Percentiles rank a stretch among this genome's conserved stretches.
phyloP scores from a whole-genome alignment of 1,140 invertebrate genomes.

The Calephelis nemesis region DNA sequence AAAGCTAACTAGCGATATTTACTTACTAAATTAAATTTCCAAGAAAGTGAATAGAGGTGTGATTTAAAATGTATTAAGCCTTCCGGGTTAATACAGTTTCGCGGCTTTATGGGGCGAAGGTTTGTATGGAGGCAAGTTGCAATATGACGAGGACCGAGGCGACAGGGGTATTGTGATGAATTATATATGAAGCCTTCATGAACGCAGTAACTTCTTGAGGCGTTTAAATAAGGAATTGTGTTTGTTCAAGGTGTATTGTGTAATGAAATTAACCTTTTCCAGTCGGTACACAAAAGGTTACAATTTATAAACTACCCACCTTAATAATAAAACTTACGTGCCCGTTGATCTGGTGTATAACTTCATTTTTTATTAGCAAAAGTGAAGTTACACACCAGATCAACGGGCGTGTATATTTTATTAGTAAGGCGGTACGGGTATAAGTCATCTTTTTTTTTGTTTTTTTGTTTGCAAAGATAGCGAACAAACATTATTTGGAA shows the following conservation, averaged over 20 bases:
- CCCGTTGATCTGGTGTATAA: too few relatives aligned
- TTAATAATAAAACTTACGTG: too few relatives aligned
- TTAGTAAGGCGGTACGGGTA: too few relatives aligned
- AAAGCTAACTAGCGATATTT: not conserved
- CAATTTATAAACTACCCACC: too few relatives aligned
- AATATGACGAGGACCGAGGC: constrained; percentile 3
- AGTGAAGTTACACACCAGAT: too few relatives aligned
- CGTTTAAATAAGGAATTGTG: constrained; percentile 3
- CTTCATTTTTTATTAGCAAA: too few relatives aligned
- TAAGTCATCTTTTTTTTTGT: too few relatives aligned
- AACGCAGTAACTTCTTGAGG: not conserved
- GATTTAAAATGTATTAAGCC: constrained; percentile 24
- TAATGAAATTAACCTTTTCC: constrained; percentile 2
- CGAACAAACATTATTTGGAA: too few relatives aligned
- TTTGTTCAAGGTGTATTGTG: not conserved
- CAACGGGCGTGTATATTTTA: too few relatives aligned
- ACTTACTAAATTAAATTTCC: not conserved
- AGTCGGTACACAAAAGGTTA: not conserved
- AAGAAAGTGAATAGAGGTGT: not conserved
- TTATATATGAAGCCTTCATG: not conserved
- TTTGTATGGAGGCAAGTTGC: constrained; percentile 12
- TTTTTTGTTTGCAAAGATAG: too few relatives aligned
- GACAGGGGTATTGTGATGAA: constrained; percentile 8
- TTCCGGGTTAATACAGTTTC: constrained; percentile 23
- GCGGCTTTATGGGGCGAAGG: constrained; percentile 15